phyloP scores from a whole-genome alignment of 1,140 invertebrate genomes.

The Chionoecetes opilio region DNA sequence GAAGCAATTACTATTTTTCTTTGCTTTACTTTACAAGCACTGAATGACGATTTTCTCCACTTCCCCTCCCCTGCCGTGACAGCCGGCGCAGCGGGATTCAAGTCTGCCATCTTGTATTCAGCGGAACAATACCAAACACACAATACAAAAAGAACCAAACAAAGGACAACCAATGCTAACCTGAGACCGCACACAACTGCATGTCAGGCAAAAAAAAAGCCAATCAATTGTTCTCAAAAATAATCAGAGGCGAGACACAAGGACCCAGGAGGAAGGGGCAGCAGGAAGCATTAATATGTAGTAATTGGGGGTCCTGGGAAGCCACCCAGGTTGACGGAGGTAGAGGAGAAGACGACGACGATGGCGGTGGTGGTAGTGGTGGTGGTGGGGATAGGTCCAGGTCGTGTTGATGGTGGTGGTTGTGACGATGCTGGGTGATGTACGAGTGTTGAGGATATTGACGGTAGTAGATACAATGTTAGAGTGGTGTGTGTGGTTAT shows the following conservation, averaged over 20 bases:
- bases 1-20: neutral
- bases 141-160: neutral
- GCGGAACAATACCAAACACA: neutral
- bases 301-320: neutral
- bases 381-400: neutral
- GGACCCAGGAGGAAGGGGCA: neutral
- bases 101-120: neutral
- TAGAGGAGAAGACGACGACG: neutral
- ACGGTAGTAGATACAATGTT: too few species aligned
- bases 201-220: slow-evolving; percentile 9
- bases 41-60: too few species aligned
- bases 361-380: neutral
- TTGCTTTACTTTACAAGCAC: neutral
- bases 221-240: neutral
- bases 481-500: too few species aligned
- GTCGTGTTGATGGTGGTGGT: neutral
- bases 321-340: neutral
- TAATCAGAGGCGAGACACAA: slow-evolving; percentile 19
- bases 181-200: neutral
- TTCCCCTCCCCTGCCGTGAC: neutral
- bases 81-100: neutral
- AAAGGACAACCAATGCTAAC: slow-evolving; percentile 4
- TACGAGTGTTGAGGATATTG: too few species aligned
- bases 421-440: too few species aligned
- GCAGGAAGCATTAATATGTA: slow-evolving; percentile 21